These are phyloP conservation scores for Phenganax stokvisi DNA, from an alignment of 92 coral and sea anemone genomes.

Conservation along the genomic window DNA sequence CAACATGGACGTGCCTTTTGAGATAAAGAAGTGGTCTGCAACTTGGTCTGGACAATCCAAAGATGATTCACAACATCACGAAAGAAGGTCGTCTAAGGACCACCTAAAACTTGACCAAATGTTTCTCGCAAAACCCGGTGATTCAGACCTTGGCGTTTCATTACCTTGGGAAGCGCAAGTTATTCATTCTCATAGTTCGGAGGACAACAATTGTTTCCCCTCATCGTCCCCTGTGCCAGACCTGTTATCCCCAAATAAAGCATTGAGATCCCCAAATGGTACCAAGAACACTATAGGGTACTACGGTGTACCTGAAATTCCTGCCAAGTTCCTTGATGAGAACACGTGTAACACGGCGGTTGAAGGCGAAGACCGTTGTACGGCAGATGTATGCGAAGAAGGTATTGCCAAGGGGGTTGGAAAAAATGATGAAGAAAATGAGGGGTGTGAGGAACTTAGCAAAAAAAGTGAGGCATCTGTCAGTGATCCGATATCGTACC, in stretches of 20 bases:
- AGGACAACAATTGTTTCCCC: not conserved
- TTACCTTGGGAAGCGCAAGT: constrained; percentile 40
- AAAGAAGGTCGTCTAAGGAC: not conserved
- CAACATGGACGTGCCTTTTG: constrained; percentile 21
- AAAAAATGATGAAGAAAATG: not conserved
- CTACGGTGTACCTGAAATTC: not conserved
- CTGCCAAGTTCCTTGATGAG: not conserved
- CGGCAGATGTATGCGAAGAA: not conserved
- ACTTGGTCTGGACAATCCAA: constrained; percentile 16
- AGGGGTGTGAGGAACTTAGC: not conserved
- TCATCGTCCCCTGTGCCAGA: not conserved
- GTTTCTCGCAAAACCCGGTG: constrained; percentile 30
- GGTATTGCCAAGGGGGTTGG: not conserved
- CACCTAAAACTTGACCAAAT: constrained; percentile 1
- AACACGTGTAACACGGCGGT: not conserved
- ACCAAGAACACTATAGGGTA: not conserved
- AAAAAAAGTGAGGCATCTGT: too few relatives aligned
- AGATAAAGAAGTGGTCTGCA: constrained; percentile 29
- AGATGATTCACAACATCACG: constrained; percentile 9
- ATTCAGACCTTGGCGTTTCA: constrained; percentile 36
- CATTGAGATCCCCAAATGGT: constrained; percentile 6
- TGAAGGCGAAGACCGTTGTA: not conserved
- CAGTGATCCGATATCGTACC: too few relatives aligned
- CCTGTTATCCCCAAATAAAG: not conserved
- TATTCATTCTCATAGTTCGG: constrained; percentile 4